Percentiles rank a stretch among this genome's conserved stretches.
These are phyloP conservation scores for Hemicentrotus pulcherrimus DNA, from an alignment of 35 echinoderm and acorn worm genomes.

Conservation along the genomic window DNA sequence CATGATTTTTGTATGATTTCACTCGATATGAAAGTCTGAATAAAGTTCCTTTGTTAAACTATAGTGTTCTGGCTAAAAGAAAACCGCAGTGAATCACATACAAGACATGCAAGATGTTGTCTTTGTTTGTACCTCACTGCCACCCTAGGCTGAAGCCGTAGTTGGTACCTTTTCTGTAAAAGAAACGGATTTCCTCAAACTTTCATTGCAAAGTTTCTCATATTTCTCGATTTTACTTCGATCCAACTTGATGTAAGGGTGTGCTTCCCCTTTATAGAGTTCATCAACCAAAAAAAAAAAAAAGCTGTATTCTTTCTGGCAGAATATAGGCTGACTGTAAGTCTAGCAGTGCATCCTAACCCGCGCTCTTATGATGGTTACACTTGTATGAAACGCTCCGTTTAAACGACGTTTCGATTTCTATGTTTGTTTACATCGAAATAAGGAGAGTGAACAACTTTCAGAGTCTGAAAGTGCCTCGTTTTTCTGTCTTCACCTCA, in stretches of 20 bases:
- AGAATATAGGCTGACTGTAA: not conserved
- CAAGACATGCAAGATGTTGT: too few species aligned
- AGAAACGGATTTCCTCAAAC: too few species aligned
- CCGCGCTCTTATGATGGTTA: not conserved
- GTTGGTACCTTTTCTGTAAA: too few species aligned
- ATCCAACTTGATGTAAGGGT: not conserved
- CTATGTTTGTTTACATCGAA: constrained; percentile 34
- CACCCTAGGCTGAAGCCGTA: too few species aligned
- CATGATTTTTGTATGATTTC: too few species aligned
- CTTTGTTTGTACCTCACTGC: too few species aligned
- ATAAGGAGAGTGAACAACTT: constrained; percentile 11
- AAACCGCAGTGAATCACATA: too few species aligned
- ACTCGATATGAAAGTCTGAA: too few species aligned
- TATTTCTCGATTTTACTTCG: not conserved
- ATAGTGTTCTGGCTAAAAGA: too few species aligned
- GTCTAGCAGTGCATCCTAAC: not conserved
- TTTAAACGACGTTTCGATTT: constrained; percentile 34
- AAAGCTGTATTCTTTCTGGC: not conserved
- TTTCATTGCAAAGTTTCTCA: not conserved
- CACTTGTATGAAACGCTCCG: constrained; percentile 41
- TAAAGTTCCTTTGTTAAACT: too few species aligned
- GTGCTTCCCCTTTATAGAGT: too few species aligned
- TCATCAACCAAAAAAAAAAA: not conserved
- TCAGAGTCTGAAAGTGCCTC: constrained; percentile 35
- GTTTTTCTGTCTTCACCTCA: constrained; percentile 40